Evolutionary conservation across 2,113 vertebrate genomes (phyloP).

Genomic region (Shinisaurus crocodilurus): DNA sequence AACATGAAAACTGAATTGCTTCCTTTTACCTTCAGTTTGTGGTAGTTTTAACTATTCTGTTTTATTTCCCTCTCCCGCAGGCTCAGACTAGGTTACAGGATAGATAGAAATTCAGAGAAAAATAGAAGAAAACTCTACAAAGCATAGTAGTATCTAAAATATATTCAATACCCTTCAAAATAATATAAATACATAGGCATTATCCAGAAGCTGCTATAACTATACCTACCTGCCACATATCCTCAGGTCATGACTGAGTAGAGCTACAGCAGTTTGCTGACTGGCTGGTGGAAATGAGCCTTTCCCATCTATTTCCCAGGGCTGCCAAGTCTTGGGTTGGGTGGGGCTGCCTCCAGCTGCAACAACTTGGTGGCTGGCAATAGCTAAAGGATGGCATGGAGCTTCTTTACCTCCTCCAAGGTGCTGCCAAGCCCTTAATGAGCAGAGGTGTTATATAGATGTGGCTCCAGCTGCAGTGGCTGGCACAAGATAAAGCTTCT

Average conservation of each 20-base stretch:
- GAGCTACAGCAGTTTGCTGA: not conserved
- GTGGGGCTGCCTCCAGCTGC: not conserved
- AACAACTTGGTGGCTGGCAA: not conserved
- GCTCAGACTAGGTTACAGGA: not conserved
- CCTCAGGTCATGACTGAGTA: not conserved
- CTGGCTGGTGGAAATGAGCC: not conserved
- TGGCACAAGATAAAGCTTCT: not conserved
- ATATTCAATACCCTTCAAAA: no score
- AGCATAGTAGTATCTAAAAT: constrained; percentile 7
- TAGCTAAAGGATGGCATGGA: not conserved
- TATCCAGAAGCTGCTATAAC: not conserved
- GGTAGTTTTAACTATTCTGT: not conserved
- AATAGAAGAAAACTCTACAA: not conserved
- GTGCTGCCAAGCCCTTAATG: not conserved
- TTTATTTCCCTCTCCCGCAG: not conserved
- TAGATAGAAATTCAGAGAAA: not conserved
- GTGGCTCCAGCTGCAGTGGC: not conserved
- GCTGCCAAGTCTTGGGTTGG: not conserved
- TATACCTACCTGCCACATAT: not conserved
- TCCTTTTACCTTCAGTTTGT: not conserved
- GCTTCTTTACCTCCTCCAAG: not conserved
- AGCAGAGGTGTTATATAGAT: not conserved
- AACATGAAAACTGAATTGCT: not conserved
- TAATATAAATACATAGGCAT: not conserved
- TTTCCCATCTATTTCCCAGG: not conserved